Evolutionary conservation across 2,113 vertebrate species (phyloP).

Genomic region (Charina bottae): DNA sequence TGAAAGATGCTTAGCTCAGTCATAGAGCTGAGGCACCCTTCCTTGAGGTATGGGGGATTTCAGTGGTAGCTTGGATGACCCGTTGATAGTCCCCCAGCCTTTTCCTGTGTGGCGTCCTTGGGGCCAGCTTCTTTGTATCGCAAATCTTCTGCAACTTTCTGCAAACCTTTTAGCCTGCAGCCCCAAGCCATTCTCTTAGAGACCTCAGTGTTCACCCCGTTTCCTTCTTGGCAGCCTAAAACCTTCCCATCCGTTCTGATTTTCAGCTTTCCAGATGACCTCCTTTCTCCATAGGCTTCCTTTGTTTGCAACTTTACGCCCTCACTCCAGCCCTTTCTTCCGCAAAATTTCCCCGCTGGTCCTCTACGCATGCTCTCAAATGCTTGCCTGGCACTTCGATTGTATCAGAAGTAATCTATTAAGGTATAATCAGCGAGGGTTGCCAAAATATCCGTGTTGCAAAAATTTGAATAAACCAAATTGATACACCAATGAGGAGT

Average conservation of each 20-base stretch:
- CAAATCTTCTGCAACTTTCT: background rate
- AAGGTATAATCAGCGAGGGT: background rate
- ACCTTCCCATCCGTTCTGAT: background rate
- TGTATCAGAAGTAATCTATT: rapidly evolving
- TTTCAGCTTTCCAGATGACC: background rate
- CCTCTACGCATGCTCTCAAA: background rate
- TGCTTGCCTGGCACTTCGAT: background rate
- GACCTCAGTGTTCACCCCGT: too few relatives aligned
- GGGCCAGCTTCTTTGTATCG: too few relatives aligned
- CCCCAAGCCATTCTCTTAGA: too few relatives aligned
- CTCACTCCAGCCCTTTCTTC: background rate
- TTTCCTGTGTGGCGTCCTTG: too few relatives aligned
- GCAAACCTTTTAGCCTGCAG: too few relatives aligned
- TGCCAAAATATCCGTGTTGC: background rate
- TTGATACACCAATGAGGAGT: background rate
- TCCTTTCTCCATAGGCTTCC: background rate
- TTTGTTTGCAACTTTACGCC: background rate
- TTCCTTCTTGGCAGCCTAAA: too few relatives aligned
- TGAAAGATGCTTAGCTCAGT: too few relatives aligned
- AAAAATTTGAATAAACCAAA: background rate
- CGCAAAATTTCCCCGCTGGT: background rate
- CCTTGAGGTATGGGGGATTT: too few relatives aligned
- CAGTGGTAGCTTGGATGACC: too few relatives aligned
- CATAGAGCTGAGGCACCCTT: too few relatives aligned
- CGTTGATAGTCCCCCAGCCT: too few relatives aligned